Conservation (phyloP, 2,888 invertebrate species). For the Spisula solida region DNA sequence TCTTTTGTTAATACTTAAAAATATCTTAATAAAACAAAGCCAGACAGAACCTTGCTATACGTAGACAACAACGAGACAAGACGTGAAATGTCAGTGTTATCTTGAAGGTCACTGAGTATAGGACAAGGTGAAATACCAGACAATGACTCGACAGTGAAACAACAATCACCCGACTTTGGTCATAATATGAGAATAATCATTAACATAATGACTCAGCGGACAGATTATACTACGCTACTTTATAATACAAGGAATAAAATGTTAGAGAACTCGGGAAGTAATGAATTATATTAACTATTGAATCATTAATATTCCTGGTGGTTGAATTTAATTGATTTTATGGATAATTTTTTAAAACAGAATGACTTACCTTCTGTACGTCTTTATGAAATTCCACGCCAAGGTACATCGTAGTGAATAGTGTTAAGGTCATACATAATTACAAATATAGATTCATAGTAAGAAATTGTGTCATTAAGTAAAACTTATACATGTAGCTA, state of each 20-base stretch:
- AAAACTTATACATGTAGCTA: too few species aligned
- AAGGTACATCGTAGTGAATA: constrained; percentile 79
- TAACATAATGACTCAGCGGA: not conserved
- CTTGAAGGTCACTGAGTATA: not conserved
- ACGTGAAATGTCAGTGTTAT: not conserved
- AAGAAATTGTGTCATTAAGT: too few species aligned
- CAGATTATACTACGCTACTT: too few species aligned
- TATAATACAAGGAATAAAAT: too few species aligned
- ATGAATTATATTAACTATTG: too few species aligned
- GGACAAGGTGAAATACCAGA: constrained; percentile 8
- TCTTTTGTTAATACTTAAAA: constrained; percentile 8
- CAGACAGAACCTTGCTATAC: not conserved
- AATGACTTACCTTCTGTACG: constrained; percentile 41
- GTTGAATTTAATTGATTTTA: too few species aligned
- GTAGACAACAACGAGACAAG: not conserved
- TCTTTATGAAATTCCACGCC: constrained; percentile 76
- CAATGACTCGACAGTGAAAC: not conserved
- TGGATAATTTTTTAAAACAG: too few species aligned
- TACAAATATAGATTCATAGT: too few species aligned
- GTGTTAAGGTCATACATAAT: constrained; percentile 71
- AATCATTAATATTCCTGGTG: too few species aligned
- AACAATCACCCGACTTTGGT: not conserved
- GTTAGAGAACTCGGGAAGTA: too few species aligned
- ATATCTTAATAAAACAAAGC: not conserved
- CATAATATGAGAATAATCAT: not conserved